A percentile compares a stretch with the other conserved stretches of the same genome.
These are phyloP conservation scores for Todiramphus chloris DNA, from an alignment of 2,113 vertebrate genomes.

Conservation along the genomic window DNA sequence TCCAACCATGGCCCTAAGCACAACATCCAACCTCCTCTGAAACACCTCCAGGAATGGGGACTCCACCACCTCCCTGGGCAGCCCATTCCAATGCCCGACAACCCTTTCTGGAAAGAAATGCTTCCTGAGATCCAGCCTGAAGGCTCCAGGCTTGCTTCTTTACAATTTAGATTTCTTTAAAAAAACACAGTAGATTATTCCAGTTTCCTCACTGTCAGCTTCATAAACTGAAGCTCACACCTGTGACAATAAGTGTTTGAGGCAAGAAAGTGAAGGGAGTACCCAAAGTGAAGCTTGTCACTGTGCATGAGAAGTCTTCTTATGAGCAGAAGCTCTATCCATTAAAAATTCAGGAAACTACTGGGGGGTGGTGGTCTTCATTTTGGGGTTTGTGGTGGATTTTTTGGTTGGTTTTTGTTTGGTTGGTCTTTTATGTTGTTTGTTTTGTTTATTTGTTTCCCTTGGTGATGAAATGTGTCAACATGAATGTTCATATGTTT, in stretches of 20 bases:
- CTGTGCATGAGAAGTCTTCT: background rate
- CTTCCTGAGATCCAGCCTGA: no score
- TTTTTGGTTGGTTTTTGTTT: no score
- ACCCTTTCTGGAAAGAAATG: no score
- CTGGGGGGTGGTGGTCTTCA: no score
- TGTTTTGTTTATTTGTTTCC: accelerated
- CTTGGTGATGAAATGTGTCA: background rate
- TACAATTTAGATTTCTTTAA: background rate
- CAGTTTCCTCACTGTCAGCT: background rate
- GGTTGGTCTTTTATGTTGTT: no score
- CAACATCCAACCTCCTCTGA: no score
- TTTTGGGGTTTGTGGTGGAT: no score
- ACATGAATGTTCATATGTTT: background rate
- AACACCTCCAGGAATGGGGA: no score
- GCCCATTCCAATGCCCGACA: no score
- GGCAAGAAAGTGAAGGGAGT: background rate
- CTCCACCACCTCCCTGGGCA: no score
- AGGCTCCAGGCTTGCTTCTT: background rate
- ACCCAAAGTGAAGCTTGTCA: background rate
- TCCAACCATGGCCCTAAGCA: no score
- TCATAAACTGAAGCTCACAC: background rate
- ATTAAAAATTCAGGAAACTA: background rate
- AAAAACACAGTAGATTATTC: background rate
- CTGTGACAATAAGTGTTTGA: background rate
- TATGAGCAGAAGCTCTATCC: background rate